Percentiles rank a stretch among this genome's conserved stretches.
Evolutionary conservation across 2,888 invertebrate genomes (phyloP).

Genomic region (Polyommatus iphigenia): DNA sequence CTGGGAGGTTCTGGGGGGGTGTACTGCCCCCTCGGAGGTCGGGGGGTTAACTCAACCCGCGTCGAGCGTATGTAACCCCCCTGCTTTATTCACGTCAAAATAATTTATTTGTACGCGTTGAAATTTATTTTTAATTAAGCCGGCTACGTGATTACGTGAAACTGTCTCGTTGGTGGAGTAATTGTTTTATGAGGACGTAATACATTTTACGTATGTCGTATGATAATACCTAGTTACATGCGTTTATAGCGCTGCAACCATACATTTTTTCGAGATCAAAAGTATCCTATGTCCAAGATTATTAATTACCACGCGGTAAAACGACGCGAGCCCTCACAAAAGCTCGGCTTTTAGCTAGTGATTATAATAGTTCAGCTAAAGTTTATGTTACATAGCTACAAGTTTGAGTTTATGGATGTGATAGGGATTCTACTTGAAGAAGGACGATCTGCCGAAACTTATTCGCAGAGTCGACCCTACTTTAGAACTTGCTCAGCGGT

Average conservation of each 20-base stretch:
- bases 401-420: too few species aligned
- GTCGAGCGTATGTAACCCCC: not conserved
- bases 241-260: too few species aligned
- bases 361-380: too few species aligned
- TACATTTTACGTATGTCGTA: too few species aligned
- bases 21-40: not conserved
- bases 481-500: not conserved
- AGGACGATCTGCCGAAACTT: not conserved
- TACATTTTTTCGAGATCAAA: too few species aligned
- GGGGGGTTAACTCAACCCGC: not conserved
- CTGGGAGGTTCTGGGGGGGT: not conserved
- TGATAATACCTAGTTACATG: too few species aligned
- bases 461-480: not conserved
- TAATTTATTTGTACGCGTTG: constrained; percentile 7
- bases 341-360: too few species aligned
- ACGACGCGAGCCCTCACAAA: too few species aligned
- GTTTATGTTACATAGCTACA: too few species aligned
- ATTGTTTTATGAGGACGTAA: not conserved
- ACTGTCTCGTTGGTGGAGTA: not conserved
- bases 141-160: not conserved
- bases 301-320: too few species aligned
- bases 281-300: too few species aligned
- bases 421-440: not conserved
- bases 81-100: constrained; percentile 20
- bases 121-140: constrained; percentile 22